Conservation (phyloP, 2,888 invertebrate genomes). For the Mamestra brassicae region DNA sequence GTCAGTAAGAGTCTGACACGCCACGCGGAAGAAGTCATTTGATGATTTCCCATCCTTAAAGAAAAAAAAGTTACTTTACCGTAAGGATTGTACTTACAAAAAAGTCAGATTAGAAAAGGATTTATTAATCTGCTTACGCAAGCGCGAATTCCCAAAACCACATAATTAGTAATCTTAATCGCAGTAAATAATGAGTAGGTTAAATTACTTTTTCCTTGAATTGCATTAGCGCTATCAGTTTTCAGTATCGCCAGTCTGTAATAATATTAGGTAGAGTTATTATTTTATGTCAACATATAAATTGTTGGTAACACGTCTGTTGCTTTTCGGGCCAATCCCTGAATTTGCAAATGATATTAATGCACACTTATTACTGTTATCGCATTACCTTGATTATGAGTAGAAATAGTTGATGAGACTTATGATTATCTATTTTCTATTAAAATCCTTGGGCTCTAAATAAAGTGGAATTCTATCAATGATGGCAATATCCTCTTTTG, state of each 20-base stretch:
- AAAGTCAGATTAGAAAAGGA: not conserved
- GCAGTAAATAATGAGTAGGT: conserved; percentile 10
- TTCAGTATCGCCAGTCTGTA: not conserved
- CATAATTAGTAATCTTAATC: conserved; percentile 32
- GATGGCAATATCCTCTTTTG: not conserved
- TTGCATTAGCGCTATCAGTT: conserved; percentile 18
- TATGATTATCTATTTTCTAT: conserved; percentile 9
- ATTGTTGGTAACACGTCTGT: not conserved
- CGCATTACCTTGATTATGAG: not conserved
- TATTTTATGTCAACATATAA: not conserved
- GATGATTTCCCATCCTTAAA: too few relatives aligned
- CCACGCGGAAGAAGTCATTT: too few relatives aligned
- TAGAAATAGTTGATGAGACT: not conserved
- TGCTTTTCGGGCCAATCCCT: not conserved
- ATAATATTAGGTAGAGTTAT: not conserved
- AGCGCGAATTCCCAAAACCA: conserved; percentile 26
- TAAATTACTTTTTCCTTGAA: conserved; percentile 23
- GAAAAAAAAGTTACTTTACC: too few relatives aligned
- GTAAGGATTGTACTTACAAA: too few relatives aligned
- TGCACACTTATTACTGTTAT: not conserved
- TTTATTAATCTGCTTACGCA: conserved; percentile 13
- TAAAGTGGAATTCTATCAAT: not conserved
- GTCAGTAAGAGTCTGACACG: too few relatives aligned
- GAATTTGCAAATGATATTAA: not conserved
- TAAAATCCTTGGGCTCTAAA: not conserved